These are phyloP conservation scores for Trochalopteron elliotii DNA, from an alignment of 2,113 vertebrate species.

Conservation along the genomic window DNA sequence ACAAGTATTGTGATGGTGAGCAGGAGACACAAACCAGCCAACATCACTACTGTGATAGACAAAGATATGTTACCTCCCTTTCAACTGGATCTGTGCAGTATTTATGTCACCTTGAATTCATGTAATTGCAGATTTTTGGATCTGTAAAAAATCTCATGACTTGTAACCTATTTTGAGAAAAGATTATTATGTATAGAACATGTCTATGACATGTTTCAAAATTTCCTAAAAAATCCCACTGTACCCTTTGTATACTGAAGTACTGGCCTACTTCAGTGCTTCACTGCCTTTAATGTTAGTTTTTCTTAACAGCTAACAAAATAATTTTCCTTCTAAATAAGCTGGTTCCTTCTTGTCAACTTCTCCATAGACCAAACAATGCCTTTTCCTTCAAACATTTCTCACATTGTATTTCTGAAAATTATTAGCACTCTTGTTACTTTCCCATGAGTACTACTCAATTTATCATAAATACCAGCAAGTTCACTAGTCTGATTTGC, in stretches of 20 bases:
- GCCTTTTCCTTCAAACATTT: background rate
- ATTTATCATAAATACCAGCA: background rate
- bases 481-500: background rate
- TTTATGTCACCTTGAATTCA: background rate
- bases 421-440: background rate
- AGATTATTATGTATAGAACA: background rate
- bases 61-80: background rate
- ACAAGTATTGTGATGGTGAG: background rate
- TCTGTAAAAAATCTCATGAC: background rate
- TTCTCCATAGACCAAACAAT: background rate
- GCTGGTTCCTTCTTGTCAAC: background rate
- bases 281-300: background rate
- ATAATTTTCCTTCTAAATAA: background rate
- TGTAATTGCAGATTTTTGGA: background rate
- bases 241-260: rapidly evolving
- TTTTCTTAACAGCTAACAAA: background rate
- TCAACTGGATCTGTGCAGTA: background rate
- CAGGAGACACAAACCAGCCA: background rate
- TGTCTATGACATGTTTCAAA: background rate
- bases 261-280: background rate
- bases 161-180: background rate
- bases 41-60: background rate
- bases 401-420: background rate
- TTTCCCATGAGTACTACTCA: background rate
- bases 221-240: background rate